Evolutionary conservation across 2,113 vertebrate genomes (phyloP).

Genomic region (Paraplagusia blochii): DNA sequence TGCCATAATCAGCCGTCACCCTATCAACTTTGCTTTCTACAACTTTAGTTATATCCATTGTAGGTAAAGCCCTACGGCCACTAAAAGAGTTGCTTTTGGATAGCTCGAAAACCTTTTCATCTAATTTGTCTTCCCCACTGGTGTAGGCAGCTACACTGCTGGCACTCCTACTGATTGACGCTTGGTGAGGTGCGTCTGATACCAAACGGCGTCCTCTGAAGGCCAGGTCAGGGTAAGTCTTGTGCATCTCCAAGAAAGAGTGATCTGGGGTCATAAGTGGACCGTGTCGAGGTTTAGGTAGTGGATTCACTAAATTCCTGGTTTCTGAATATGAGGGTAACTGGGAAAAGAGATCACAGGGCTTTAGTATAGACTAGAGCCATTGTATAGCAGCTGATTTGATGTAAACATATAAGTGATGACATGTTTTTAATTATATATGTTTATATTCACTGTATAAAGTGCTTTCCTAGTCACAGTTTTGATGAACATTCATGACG

Average conservation of each 20-base stretch:
- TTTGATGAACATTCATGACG: too few species aligned
- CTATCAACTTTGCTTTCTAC: slow-evolving; percentile 1
- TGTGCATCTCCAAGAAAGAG: slow-evolving; percentile 71
- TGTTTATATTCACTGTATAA: too few species aligned
- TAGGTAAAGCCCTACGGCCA: not conserved
- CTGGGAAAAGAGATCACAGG: slow-evolving; percentile 11
- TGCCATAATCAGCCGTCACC: not conserved
- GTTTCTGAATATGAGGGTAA: slow-evolving; percentile 10
- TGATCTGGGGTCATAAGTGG: slow-evolving; percentile 39
- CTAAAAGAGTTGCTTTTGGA: not conserved
- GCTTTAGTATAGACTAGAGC: not conserved
- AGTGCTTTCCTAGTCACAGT: too few species aligned
- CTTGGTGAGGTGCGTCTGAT: slow-evolving; percentile 21
- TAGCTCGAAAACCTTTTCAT: not conserved
- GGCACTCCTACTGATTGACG: slow-evolving; percentile 35
- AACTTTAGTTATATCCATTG: not conserved
- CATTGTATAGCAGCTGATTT: too few species aligned
- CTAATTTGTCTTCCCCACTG: not conserved
- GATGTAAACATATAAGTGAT: too few species aligned
- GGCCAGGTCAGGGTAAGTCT: slow-evolving; percentile 79
- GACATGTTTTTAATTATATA: too few species aligned
- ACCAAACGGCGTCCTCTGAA: slow-evolving; percentile 65
- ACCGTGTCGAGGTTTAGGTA: not conserved
- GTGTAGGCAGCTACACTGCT: not conserved
- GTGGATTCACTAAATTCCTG: not conserved